Evolutionary conservation across 2,113 vertebrate genomes (phyloP).

Genomic region (Catagonus wagneri): DNA sequence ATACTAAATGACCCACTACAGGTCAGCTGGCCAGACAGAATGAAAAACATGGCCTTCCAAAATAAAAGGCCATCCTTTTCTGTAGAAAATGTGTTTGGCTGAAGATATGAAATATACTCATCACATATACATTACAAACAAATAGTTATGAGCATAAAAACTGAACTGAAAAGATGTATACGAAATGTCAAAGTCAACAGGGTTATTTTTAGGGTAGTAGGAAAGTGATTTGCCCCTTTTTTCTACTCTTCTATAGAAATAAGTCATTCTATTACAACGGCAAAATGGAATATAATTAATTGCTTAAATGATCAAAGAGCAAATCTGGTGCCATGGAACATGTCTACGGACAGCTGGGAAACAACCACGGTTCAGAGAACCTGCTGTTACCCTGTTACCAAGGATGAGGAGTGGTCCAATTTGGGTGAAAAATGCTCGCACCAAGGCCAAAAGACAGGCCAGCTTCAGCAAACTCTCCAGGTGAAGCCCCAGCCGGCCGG

Average conservation of each 20-base stretch:
- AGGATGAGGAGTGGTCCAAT: conserved; percentile 48
- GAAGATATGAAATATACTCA: background rate
- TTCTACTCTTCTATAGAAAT: background rate
- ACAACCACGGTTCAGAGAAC: conserved; percentile 6
- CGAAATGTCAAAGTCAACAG: background rate
- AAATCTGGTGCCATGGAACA: conserved; percentile 33
- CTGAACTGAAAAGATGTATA: background rate
- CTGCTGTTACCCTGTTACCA: conserved; percentile 59
- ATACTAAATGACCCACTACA: background rate
- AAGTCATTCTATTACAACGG: background rate
- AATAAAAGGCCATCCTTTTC: conserved; percentile 4
- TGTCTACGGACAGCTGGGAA: conserved; percentile 61
- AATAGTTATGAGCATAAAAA: background rate
- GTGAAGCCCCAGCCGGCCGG: conserved; percentile 42
- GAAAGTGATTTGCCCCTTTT: background rate
- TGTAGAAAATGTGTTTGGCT: conserved; percentile 7
- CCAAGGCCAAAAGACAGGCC: conserved; percentile 47
- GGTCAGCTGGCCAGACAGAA: background rate
- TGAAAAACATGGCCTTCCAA: conserved; percentile 15
- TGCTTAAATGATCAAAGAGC: conserved; percentile 47
- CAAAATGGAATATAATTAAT: conserved; percentile 50
- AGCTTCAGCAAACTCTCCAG: conserved; percentile 64
- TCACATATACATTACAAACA: background rate
- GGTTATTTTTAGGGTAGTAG: background rate
- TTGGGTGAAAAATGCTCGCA: conserved; percentile 47